phyloP scores from a whole-genome alignment of 2,113 vertebrate species.

The Verasper variegatus region DNA sequence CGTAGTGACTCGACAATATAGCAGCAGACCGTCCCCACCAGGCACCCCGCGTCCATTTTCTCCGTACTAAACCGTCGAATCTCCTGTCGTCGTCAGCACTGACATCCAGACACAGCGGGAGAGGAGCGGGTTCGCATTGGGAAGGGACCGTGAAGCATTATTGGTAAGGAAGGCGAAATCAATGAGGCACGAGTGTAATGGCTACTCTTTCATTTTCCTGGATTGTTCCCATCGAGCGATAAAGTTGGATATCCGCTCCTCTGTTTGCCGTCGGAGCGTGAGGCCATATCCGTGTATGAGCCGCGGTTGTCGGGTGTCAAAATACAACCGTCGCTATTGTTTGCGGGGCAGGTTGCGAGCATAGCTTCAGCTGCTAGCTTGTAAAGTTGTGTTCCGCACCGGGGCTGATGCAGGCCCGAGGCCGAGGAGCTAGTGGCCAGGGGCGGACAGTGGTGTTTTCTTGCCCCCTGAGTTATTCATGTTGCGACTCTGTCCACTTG shows the following conservation, averaged over 20 bases:
- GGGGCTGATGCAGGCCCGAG: constrained; percentile 58
- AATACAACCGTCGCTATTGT: constrained; percentile 12
- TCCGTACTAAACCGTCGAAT: constrained; percentile 24
- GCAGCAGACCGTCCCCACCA: constrained; percentile 55
- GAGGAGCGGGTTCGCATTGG: constrained; percentile 84
- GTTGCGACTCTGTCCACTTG: constrained; percentile 36
- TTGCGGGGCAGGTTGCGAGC: constrained; percentile 30
- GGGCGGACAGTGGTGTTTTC: constrained; percentile 53
- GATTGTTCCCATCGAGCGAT: neutral
- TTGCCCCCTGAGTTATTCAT: constrained; percentile 70
- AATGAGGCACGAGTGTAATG: constrained; percentile 71
- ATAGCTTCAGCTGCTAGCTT: constrained; percentile 62
- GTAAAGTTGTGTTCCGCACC: constrained; percentile 73
- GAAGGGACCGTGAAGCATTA: constrained; percentile 86
- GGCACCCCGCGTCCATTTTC: constrained; percentile 41
- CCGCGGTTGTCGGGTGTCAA: constrained; percentile 21
- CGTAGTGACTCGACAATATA: constrained; percentile 86
- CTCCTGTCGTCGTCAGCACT: constrained; percentile 39
- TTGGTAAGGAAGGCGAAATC: constrained; percentile 83
- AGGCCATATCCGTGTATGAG: accelerated
- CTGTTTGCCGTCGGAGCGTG: neutral
- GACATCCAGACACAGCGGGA: constrained; percentile 67
- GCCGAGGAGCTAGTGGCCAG: constrained; percentile 51
- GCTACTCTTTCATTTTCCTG: constrained; percentile 43
- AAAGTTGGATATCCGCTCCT: neutral